These are phyloP conservation scores for Lochmaea crataegi DNA, from an alignment of 2,888 invertebrate species.

Conservation along the genomic window DNA sequence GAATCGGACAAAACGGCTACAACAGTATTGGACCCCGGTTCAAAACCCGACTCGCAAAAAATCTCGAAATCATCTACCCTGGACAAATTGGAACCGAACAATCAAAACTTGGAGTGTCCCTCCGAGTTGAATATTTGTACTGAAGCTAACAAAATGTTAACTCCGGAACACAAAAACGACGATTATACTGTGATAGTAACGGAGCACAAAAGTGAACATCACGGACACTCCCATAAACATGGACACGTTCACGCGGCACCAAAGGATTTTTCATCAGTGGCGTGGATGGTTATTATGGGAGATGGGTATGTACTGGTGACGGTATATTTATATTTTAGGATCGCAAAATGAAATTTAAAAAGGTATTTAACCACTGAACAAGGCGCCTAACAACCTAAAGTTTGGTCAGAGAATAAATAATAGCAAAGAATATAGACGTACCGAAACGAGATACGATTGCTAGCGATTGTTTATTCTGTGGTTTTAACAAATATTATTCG, in stretches of 20 bases:
- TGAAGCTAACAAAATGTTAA: slow-evolving; percentile 62
- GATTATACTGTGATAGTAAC: slow-evolving; percentile 82
- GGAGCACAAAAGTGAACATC: slow-evolving; percentile 81
- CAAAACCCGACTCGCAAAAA: slow-evolving; percentile 55
- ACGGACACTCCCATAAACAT: slow-evolving; percentile 89
- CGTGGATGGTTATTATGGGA: slow-evolving; percentile 97
- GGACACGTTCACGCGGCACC: slow-evolving; percentile 90
- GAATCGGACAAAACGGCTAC: slow-evolving; percentile 59
- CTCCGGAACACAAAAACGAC: slow-evolving; percentile 45
- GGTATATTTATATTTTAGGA: no score
- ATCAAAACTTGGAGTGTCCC: slow-evolving; percentile 58
- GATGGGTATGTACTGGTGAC: slow-evolving; percentile 72
- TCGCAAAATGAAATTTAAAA: no score
- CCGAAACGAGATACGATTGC: no score
- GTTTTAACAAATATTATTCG: no score
- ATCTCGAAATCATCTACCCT: slow-evolving; percentile 50
- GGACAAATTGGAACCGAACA: slow-evolving; percentile 58
- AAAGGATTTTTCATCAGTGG: slow-evolving; percentile 85
- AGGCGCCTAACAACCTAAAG: no score
- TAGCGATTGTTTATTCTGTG: no score
- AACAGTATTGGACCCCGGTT: slow-evolving; percentile 56
- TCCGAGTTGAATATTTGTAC: slow-evolving; percentile 56
- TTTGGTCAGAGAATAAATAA: no score
- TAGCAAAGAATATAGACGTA: no score
- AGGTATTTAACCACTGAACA: no score